Base-by-base conservation (phyloP, 2,797 vertebrate genomes). In the Scolopax rusticola region DNA sequence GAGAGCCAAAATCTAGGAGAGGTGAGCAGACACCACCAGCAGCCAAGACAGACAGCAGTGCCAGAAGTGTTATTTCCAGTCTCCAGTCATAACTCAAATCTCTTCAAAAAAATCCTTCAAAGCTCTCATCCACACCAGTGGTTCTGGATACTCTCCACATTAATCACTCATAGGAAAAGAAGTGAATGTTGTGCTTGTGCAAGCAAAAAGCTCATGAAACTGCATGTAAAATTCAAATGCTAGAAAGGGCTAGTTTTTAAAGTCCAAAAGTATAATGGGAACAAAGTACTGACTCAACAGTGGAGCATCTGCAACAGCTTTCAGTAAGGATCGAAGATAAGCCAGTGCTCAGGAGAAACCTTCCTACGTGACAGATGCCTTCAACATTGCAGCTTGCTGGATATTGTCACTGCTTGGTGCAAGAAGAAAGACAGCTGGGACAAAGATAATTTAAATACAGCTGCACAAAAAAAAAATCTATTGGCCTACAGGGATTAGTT, bases 231-330 rank as follows among this genome's bases (percentile, higher is more conserved):
- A 94, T 50, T 36, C 36, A 36, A 36, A 36, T 36, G 36, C 36
- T 36, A 36, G 36, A 36, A 36, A 36, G 36, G 36, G 36, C 36
- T 36, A 36, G 36, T 36, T 36, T 36, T 36, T 36, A 36, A 36
- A 95, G 68, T 73, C 84, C 87, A 78, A 70, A 89, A 79, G 53
- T 32, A 70, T 56, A 83, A 90, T 50, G 54, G 87, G 87, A 96
- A 86, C 47, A 81, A 84, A 91, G 40, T 41, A 89, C 56, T 68
- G 45, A 90, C 56, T 94, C 93, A 93, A 96, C 47, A 84, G 25
- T 5, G 7, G 30, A 86, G 80, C 89, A 93, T 95, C 92, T 97
- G 96, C 81, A 95, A 79, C n/a, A 54, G 87, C 48, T 95, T 96
- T 88, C n/a, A 78, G 74, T 14, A 70, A 89, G 94, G 73, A 90